Base-by-base conservation (phyloP, 2,113 vertebrate genomes). In the Archocentrus centrarchus region DNA sequence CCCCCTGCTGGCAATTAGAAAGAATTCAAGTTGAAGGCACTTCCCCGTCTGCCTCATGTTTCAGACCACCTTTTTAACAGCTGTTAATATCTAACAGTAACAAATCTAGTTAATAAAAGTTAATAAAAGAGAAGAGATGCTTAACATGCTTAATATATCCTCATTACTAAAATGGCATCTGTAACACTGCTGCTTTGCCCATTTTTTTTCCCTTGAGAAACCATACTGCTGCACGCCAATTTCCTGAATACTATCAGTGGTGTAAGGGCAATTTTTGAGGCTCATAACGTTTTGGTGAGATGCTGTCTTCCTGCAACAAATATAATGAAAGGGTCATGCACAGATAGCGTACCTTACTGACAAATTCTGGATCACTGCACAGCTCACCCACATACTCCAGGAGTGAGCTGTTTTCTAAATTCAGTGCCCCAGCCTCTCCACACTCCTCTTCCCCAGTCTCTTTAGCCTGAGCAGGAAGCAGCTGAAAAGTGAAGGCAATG, bases 371-470 rank as follows among this genome's bases (percentile, higher is more conserved):
- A 15, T 96, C 80, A 2, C 82, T 84, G 83, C 95, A 95, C 32
- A 96, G 80, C 35, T 94, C 75, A 0, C 96, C 86, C 2, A 96
- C 64, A 24, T 95, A 95, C 22, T 91, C 86, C 24, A 90, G 37
- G 13, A 96, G 87, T 3, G 47, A 47, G 1, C 20, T 6, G 11
- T 91, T 88, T 6, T 82, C 57, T 7, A 7, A 59, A 1, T 63
- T 57, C 7, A 68, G 11, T 2, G 59, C 78, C 14, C 81, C 79
- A 2, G 70, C 47, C 5, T 32, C 58, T 4, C 4, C 18, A 3
- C 4, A 24, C 11, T 59, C 44, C 22, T 75, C 57, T 62, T 59
- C 60, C 22, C 7, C 32, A 9, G 22, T 8, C 22, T 27, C 22
- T 68, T 68, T 7, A 47, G 14, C 22, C 39, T 88, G 64, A 53